Evolutionary conservation across 2,888 invertebrate genomes (phyloP).

Genomic region (Automeris io): DNA sequence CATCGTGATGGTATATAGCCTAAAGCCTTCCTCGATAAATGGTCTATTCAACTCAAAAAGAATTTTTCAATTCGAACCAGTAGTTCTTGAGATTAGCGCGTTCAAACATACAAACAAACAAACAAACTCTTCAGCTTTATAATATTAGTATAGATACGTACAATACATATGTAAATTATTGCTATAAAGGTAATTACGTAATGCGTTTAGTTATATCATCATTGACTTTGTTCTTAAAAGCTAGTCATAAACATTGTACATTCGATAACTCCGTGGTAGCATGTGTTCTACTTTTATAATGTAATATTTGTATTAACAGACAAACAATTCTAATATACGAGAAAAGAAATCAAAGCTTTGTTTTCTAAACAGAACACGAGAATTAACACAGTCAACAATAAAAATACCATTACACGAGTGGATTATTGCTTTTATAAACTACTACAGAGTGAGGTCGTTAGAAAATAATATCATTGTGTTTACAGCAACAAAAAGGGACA

Average conservation of each 20-base stretch:
- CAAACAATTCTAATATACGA: background rate
- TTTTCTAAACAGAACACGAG: background rate
- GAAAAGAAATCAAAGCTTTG: background rate
- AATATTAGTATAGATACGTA: no score
- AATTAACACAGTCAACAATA: background rate
- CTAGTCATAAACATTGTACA: background rate
- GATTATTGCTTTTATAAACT: background rate
- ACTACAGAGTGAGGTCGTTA: background rate
- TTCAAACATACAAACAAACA: no score
- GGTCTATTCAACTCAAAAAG: no score
- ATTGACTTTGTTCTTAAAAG: background rate
- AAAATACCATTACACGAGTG: background rate
- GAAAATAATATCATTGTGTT: background rate
- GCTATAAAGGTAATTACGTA: background rate
- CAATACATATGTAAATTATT: no score
- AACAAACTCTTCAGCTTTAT: no score
- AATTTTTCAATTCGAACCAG: no score
- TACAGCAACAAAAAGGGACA: background rate
- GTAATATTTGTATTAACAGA: background rate
- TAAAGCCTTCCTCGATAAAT: no score
- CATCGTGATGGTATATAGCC: no score
- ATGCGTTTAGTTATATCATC: slow-evolving; percentile 5
- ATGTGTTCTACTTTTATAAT: background rate
- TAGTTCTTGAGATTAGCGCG: no score
- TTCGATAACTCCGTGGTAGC: background rate